phyloP scores from a whole-genome alignment of 2,113 vertebrate genomes.

The Laticauda colubrina region DNA sequence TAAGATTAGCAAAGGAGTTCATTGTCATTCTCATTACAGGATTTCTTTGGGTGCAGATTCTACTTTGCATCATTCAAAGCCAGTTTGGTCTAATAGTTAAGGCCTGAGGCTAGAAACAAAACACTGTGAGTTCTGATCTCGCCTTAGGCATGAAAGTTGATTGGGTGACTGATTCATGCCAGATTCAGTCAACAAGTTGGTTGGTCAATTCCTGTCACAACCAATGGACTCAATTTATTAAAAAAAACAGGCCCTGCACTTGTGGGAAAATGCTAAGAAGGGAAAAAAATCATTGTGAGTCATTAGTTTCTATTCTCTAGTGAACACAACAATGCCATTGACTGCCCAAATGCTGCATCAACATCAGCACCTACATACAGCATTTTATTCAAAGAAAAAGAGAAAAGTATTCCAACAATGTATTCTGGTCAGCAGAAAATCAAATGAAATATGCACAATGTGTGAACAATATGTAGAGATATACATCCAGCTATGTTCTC shows the following conservation, averaged over 20 bases:
- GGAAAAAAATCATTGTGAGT: not conserved
- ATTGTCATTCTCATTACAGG: not conserved
- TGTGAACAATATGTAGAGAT: rapidly evolving
- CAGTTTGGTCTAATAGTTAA: not conserved
- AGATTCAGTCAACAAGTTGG: not conserved
- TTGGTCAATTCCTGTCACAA: not conserved
- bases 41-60: not conserved
- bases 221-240: not conserved
- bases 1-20: not conserved
- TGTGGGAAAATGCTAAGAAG: not conserved
- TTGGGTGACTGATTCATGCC: not conserved
- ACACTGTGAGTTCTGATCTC: not conserved
- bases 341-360: not conserved
- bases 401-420: not conserved
- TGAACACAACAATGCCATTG: conserved; percentile 9
- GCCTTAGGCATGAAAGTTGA: not conserved
- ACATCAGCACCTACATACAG: not conserved
- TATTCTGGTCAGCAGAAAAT: not conserved
- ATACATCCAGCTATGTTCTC: not conserved
- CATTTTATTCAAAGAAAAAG: conserved; percentile 2
- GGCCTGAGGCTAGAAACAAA: not conserved
- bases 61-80: not conserved
- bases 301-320: not conserved
- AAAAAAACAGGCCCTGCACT: not conserved
- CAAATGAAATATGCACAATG: not conserved